These are phyloP conservation scores for Ctenicera cuprea DNA, from an alignment of 2,888 invertebrate genomes.

Conservation along the genomic window DNA sequence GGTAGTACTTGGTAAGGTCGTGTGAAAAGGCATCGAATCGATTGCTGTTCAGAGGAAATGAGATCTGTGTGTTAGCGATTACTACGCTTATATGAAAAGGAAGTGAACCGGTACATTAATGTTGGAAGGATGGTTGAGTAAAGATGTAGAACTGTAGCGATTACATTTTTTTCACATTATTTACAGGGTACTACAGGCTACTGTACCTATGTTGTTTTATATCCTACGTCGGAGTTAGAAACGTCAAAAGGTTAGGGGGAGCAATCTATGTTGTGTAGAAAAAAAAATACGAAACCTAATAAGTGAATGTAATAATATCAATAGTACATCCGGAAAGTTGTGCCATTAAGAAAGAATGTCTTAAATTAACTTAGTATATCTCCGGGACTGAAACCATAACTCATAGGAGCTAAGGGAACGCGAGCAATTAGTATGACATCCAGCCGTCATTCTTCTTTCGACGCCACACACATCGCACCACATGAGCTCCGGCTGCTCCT, in stretches of 20 bases:
- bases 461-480: constrained; percentile 67
- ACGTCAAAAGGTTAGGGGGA: neutral
- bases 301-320: constrained; percentile 47
- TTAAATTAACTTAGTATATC: constrained; percentile 66
- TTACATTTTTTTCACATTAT: too few species aligned
- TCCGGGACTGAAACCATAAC: constrained; percentile 62
- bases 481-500: constrained; percentile 47
- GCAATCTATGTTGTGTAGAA: constrained; percentile 13
- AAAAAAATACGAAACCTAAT: constrained; percentile 27
- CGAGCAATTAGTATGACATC: constrained; percentile 70
- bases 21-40: too few species aligned
- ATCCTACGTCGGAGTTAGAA: neutral
- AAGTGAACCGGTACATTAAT: too few species aligned
- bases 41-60: too few species aligned
- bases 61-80: too few species aligned
- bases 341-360: constrained; percentile 66
- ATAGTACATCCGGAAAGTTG: constrained; percentile 58
- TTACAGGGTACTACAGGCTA: too few species aligned
- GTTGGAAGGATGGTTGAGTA: too few species aligned
- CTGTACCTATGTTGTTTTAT: too few species aligned
- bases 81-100: too few species aligned
- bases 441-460: constrained; percentile 66
- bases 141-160: too few species aligned
- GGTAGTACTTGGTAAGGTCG: too few species aligned
- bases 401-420: constrained; percentile 64